Evolutionary conservation across 1,140 invertebrate species (phyloP).

Genomic region (Palaemon carinicauda): DNA sequence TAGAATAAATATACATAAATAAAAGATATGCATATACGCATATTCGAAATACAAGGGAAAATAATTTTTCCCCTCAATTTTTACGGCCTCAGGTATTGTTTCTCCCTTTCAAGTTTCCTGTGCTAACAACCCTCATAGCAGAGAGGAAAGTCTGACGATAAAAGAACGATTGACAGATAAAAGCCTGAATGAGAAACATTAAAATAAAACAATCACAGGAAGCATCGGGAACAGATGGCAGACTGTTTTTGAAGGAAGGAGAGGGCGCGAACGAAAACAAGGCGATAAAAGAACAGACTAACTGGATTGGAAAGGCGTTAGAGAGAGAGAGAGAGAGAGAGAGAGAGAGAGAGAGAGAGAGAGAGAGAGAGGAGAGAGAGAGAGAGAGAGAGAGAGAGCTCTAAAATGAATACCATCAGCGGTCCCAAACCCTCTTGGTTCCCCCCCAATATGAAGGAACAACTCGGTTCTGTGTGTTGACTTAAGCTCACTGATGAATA

Average conservation of each 20-base stretch:
- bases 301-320: background rate
- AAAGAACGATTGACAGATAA: too few relatives aligned
- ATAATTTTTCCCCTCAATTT: too few relatives aligned
- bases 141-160: background rate
- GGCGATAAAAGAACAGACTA: background rate
- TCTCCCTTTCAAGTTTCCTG: too few relatives aligned
- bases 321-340: background rate
- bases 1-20: too few relatives aligned
- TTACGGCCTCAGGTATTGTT: too few relatives aligned
- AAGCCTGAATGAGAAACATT: too few relatives aligned
- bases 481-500: constrained; percentile 54
- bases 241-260: too few relatives aligned
- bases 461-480: constrained; percentile 41
- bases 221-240: too few relatives aligned
- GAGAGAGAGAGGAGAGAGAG: background rate
- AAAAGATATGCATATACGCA: background rate
- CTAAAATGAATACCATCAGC: background rate
- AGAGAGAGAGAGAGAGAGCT: background rate
- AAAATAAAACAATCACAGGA: too few relatives aligned
- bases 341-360: background rate
- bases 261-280: too few relatives aligned
- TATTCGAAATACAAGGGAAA: background rate
- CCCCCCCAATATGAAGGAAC: constrained; percentile 42
- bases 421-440: background rate
- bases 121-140: background rate